These are phyloP conservation scores for Coecobrya sp. DNA, from an alignment of 2,888 invertebrate genomes.

Conservation along the genomic window DNA sequence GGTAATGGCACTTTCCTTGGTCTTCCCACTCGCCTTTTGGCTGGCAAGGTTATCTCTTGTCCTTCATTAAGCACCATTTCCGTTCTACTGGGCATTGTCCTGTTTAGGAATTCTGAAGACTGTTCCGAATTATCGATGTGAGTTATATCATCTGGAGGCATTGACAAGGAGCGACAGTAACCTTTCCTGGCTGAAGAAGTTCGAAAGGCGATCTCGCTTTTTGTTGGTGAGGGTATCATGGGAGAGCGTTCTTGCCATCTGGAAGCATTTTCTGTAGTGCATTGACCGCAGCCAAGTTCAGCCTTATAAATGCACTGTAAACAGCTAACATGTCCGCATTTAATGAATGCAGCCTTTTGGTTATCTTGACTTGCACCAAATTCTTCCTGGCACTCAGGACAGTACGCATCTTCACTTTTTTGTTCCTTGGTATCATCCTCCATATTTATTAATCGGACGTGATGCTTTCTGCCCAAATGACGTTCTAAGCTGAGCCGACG, in stretches of 20 bases:
- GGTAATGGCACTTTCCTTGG: too few species aligned
- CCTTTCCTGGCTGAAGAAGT: too few species aligned
- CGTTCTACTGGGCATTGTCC: too few species aligned
- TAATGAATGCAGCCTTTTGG: not conserved
- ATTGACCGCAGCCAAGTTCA: not conserved
- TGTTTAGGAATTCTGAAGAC: too few species aligned
- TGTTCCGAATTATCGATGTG: too few species aligned
- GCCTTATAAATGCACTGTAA: not conserved
- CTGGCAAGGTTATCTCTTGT: too few species aligned
- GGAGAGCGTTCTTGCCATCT: too few species aligned
- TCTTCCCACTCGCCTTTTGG: too few species aligned
- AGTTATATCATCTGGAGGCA: too few species aligned
- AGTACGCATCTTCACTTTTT: not conserved
- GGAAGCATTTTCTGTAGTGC: not conserved
- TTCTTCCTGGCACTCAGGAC: not conserved
- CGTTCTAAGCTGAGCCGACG: not conserved
- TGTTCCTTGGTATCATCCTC: not conserved
- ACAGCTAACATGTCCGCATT: not conserved
- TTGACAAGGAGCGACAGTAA: too few species aligned
- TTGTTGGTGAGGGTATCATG: not conserved
- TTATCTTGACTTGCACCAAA: not conserved
- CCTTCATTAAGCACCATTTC: too few species aligned
- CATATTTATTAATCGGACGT: not conserved
- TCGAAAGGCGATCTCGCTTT: too few species aligned
- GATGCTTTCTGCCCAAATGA: not conserved